These are phyloP conservation scores for Chondrosia reniformis DNA, from an alignment of 37 sponge, comb jelly and placozoan species.

Conservation along the genomic window DNA sequence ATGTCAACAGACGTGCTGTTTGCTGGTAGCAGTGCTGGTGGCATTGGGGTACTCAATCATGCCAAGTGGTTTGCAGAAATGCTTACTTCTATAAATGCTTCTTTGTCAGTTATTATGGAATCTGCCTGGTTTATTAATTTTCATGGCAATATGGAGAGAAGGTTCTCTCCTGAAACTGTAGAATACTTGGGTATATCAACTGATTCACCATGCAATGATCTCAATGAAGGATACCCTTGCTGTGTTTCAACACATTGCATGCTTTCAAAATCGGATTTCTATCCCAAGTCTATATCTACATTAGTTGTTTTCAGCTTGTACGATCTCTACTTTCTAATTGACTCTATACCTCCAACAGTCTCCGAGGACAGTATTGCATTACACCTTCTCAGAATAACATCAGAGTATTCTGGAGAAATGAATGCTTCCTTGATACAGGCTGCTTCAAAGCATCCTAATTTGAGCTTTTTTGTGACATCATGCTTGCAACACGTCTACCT, in stretches of 20 bases:
- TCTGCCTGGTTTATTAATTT: constrained; percentile 92
- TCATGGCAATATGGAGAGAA: constrained; percentile 31
- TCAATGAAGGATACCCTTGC: constrained; percentile 49
- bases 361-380: no score
- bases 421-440: constrained; percentile 49
- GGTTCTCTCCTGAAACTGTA: constrained; percentile 13
- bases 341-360: neutral
- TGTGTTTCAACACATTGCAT: constrained; percentile 68
- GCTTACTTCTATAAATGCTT: neutral
- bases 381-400: constrained; percentile 20
- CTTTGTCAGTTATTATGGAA: constrained; percentile 47
- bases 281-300: constrained; percentile 20
- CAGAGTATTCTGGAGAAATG: constrained; percentile 90
- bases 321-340: neutral
- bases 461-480: constrained; percentile 51
- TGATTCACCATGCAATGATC: constrained; percentile 32
- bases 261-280: constrained; percentile 26
- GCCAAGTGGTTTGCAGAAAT: constrained; percentile 44
- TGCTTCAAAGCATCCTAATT: neutral
- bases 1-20: constrained; percentile 45
- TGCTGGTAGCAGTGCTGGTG: constrained; percentile 85
- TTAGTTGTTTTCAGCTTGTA: constrained; percentile 37
- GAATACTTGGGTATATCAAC: neutral
- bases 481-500: constrained; percentile 74
- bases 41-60: constrained; percentile 68